Evolutionary conservation across 2,113 vertebrate genomes (phyloP).

Genomic region (Acrocephalus kingi): DNA sequence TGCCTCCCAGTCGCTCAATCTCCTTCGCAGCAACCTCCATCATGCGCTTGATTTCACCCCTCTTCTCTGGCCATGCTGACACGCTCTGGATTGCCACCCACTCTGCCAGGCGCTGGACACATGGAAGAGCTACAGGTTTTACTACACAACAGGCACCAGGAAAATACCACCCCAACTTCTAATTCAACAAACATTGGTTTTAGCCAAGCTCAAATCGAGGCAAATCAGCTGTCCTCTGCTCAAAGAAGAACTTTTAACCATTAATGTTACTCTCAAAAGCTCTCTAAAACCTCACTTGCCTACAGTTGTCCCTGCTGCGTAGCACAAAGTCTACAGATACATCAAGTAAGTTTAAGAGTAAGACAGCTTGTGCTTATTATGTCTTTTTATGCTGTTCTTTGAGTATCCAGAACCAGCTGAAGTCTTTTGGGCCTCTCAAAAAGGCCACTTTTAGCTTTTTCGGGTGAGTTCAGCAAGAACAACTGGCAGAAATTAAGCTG

Average conservation of each 20-base stretch:
- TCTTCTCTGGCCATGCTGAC: conserved; percentile 93
- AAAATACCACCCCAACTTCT: not conserved
- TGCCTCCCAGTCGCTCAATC: conserved; percentile 87
- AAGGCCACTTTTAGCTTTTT: not conserved
- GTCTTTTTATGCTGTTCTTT: not conserved
- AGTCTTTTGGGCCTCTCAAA: not conserved
- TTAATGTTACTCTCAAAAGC: not conserved
- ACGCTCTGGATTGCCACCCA: conserved; percentile 96
- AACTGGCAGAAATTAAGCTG: not conserved
- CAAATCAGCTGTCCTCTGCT: not conserved
- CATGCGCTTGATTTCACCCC: conserved; percentile 87
- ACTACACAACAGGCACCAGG: not conserved
- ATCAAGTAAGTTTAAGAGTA: not conserved
- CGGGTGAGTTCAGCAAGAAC: fast-evolving
- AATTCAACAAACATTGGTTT: not conserved
- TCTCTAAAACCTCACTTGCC: not conserved
- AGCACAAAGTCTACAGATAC: not conserved
- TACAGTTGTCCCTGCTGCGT: not conserved
- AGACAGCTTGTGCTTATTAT: not conserved
- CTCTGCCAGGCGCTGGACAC: conserved; percentile 82
- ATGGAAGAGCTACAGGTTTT: not conserved
- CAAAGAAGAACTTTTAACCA: not conserved
- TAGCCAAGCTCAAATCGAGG: not conserved
- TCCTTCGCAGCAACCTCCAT: conserved; percentile 89
- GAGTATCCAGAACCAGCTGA: not conserved